phyloP scores from a whole-genome alignment of 2,797 vertebrate species.

The Ptychobarbus kaznakovi region DNA sequence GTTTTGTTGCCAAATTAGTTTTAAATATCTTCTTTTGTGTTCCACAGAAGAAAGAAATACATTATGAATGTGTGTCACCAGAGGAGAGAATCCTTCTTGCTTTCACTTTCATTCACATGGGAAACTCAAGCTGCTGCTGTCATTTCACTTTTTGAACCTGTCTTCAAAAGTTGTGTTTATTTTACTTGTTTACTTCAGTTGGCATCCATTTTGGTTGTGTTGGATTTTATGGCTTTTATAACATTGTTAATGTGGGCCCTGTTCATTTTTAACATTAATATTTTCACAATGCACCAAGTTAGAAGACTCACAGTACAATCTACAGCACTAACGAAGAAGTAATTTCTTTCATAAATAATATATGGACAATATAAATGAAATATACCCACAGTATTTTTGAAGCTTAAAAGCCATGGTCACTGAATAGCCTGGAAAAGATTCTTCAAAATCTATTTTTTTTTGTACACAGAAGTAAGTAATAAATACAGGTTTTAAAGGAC shows the following conservation, averaged over 20 bases:
- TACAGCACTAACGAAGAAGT: neutral
- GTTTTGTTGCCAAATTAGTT: neutral
- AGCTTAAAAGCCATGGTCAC: neutral
- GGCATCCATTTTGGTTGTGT: neutral
- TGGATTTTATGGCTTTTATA: neutral
- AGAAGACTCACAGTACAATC: neutral
- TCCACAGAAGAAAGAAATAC: neutral
- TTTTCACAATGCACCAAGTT: neutral
- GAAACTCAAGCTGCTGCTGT: neutral
- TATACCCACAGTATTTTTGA: neutral
- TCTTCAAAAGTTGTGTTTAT: neutral
- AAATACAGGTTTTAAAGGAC: neutral
- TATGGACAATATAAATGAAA: neutral
- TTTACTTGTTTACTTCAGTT: neutral
- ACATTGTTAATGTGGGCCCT: neutral
- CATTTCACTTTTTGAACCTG: neutral
- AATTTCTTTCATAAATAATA: neutral
- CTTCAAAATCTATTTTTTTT: neutral
- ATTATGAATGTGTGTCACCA: neutral
- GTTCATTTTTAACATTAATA: neutral
- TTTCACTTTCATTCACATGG: neutral
- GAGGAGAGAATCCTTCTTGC: neutral
- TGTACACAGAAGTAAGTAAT: neutral
- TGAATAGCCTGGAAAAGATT: neutral
- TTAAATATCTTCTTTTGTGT: neutral